Evolutionary conservation across 2,113 vertebrate species (phyloP), one percentile per base, ranked within the genome.

Genomic region (Oncorhynchus keta): DNA sequence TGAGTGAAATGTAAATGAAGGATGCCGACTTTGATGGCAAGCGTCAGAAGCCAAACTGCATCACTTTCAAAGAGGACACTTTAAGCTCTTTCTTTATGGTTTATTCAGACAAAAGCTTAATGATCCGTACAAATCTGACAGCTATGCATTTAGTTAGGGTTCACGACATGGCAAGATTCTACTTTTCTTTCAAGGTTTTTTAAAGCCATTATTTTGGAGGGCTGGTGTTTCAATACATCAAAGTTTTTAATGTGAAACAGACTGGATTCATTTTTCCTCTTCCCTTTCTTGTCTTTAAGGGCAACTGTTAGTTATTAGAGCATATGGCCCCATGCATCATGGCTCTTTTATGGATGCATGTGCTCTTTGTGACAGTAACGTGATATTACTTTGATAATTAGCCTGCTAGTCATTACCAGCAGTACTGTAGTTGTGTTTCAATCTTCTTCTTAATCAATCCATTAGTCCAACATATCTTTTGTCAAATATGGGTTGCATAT

Each of bases 1-100:
- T 76, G 75, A 86, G 76, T 77, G 78, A 81, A 79, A 77, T 88
- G 79, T 68, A 81, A 81, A 84, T 83, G n/a, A 62, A 49, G 49
- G 24, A 28, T 11, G 51, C 55, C 57, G 62, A 70, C 72, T 73
- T 81, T 77, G 72, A 81, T 75, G 68, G 55, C 73, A 72, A 77
- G 71, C 72, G 59, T 78, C 76, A 68, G 59, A n/a, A 45, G 35
- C 61, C 59, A 68, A 67, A 28, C 73, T 64, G 30, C 6, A 30
- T 51, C 49, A 49, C 26, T 72, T 72, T 77, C 51, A 39, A 74
- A 74, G 75, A 68, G 69, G 48, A 70, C 70, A 57, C 51, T 64
- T 77, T 32, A 11, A 14, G 14, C 57, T 51, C 55, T 55, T 28
- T 57, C 80, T 74, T 74, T 68, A 13, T 59, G 22, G 39, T 71